Evolutionary conservation across 1,140 invertebrate species (phyloP).

Genomic region (Drosophila ercepeae): DNA sequence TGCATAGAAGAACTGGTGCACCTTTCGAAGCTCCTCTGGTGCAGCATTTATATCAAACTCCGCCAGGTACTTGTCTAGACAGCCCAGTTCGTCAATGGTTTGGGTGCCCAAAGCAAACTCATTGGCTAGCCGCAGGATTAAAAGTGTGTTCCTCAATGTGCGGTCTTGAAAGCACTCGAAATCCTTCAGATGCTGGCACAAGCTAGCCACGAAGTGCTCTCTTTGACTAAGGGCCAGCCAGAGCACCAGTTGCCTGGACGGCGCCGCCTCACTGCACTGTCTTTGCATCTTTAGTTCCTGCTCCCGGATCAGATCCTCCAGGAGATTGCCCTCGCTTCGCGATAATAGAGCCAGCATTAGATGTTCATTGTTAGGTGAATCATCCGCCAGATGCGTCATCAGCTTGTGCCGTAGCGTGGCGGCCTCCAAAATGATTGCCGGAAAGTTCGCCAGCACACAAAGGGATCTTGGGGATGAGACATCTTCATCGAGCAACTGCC

Average conservation of each 20-base stretch:
- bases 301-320: constrained; percentile 30
- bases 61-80: constrained; percentile 40
- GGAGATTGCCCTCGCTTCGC: constrained; percentile 31
- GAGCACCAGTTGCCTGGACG: constrained; percentile 53
- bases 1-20: constrained; percentile 70
- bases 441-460: constrained; percentile 67
- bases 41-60: constrained; percentile 45
- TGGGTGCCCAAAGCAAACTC: constrained; percentile 61
- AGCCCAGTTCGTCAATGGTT: constrained; percentile 59
- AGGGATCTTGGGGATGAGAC: constrained; percentile 37
- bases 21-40: constrained; percentile 47
- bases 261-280: constrained; percentile 10
- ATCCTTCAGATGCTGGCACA: constrained; percentile 55
- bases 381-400: constrained; percentile 14
- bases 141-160: constrained; percentile 59
- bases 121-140: constrained; percentile 68
- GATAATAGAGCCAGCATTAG: constrained; percentile 55
- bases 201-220: constrained; percentile 61
- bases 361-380: constrained; percentile 25
- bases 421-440: constrained; percentile 41
- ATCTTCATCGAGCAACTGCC: constrained; percentile 46
- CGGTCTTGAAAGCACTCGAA: constrained; percentile 53
- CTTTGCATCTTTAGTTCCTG: constrained; percentile 13
- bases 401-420: constrained; percentile 42
- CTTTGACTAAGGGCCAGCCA: constrained; percentile 39